Percentiles rank a stretch among this genome's conserved stretches.
Evolutionary conservation across 1,140 invertebrate genomes (phyloP).

Genomic region (Laupala kohalensis): DNA sequence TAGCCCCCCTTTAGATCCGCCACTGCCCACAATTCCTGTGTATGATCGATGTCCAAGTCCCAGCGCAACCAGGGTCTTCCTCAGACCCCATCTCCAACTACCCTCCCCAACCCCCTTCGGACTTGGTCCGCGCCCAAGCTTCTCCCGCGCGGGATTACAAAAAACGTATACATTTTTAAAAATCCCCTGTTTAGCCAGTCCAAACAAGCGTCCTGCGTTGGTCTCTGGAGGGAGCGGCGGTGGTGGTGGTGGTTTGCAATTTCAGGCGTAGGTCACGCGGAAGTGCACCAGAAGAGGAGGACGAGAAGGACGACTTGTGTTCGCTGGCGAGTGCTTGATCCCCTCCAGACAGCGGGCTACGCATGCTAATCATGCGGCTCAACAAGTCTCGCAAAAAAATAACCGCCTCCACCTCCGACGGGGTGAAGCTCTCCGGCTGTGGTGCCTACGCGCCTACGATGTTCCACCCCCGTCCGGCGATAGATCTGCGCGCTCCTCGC

Average conservation of each 20-base stretch:
- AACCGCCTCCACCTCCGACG: too few species aligned
- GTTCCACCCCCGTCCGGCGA: too few species aligned
- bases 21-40: too few species aligned
- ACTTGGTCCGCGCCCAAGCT: background rate
- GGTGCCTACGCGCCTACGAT: too few species aligned
- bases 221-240: background rate
- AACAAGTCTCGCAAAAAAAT: background rate
- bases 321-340: background rate
- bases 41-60: too few species aligned
- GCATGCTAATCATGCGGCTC: background rate
- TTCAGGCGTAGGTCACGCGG: background rate
- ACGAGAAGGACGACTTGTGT: background rate
- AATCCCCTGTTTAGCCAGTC: background rate
- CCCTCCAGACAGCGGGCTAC: background rate
- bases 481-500: too few species aligned
- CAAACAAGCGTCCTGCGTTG: background rate
- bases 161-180: background rate
- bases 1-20: too few species aligned
- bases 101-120: too few species aligned
- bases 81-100: too few species aligned
- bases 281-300: background rate
- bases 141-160: background rate
- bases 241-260: background rate
- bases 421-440: too few species aligned
- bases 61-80: too few species aligned